Evolutionary conservation across 2,797 vertebrate genomes (phyloP).

Genomic region (Mormyrops boulengeri): DNA sequence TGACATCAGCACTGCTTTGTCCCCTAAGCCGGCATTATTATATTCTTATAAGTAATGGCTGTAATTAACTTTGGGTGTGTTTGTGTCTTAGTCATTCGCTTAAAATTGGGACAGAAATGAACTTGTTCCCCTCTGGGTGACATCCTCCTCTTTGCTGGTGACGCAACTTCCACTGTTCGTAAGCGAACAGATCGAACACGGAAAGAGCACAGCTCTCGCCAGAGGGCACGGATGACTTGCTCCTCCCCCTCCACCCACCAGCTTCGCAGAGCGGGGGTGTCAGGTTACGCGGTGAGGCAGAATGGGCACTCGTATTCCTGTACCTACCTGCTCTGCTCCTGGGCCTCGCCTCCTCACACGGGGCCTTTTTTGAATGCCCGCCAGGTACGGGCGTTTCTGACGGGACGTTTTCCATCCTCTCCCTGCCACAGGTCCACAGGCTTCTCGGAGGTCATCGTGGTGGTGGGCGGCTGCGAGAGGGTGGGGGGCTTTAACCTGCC

Average conservation of each 20-base stretch:
- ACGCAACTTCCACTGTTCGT: background rate
- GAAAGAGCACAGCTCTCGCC: background rate
- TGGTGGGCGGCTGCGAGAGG: constrained; percentile 94
- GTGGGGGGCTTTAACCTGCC: constrained; percentile 96
- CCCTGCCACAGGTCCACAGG: constrained; percentile 79
- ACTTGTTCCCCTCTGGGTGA: background rate
- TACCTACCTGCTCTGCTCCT: background rate
- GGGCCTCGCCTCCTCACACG: background rate
- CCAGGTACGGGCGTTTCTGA: background rate
- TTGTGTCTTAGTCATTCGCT: background rate
- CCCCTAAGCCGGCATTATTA: background rate
- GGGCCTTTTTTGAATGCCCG: background rate
- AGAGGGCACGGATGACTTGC: background rate
- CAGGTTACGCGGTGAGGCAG: background rate
- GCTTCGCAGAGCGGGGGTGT: background rate
- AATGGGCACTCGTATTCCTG: background rate
- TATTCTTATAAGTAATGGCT: background rate
- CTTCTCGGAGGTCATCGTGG: constrained; percentile 95
- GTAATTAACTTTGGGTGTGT: background rate
- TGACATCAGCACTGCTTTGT: background rate
- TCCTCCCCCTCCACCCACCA: background rate
- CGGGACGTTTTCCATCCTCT: background rate
- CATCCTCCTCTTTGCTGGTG: background rate
- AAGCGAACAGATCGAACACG: background rate
- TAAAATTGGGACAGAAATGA: background rate